phyloP scores from a whole-genome alignment of 2,113 vertebrate species.

The Melospiza melodia region DNA sequence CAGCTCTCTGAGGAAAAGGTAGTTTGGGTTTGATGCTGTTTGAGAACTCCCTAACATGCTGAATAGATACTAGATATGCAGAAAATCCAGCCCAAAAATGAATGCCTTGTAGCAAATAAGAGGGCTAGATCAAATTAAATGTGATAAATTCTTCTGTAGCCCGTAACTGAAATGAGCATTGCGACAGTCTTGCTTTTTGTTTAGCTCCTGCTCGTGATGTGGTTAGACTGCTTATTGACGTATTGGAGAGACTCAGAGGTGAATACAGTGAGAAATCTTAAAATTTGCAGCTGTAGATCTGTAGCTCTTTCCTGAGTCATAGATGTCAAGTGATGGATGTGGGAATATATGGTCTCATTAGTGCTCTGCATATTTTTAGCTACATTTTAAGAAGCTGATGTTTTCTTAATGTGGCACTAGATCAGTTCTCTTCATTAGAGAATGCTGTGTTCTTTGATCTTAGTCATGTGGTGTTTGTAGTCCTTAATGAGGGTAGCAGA shows the following conservation, averaged over 20 bases:
- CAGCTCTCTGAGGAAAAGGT: not conserved
- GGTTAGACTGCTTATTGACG: not conserved
- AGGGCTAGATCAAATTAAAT: not conserved
- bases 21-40: not conserved
- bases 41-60: not conserved
- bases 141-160: not conserved
- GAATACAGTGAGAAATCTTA: not conserved
- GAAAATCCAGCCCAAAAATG: not conserved
- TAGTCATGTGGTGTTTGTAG: not conserved
- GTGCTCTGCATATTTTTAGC: not conserved
- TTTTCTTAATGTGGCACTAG: slow-evolving; percentile 3
- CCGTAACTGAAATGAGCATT: not conserved
- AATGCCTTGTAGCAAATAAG: not conserved
- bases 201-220: not conserved
- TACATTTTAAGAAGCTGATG: not conserved
- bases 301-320: not conserved
- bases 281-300: not conserved
- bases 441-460: not conserved
- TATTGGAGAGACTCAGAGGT: not conserved
- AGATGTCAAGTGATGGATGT: not conserved
- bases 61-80: not conserved
- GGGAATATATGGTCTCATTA: not conserved
- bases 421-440: not conserved
- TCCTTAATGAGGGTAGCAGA: not conserved
- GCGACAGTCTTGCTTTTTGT: not conserved